Conservation (phyloP, 1,140 invertebrate genomes). For the Dendrolimus punctatus region DNA sequence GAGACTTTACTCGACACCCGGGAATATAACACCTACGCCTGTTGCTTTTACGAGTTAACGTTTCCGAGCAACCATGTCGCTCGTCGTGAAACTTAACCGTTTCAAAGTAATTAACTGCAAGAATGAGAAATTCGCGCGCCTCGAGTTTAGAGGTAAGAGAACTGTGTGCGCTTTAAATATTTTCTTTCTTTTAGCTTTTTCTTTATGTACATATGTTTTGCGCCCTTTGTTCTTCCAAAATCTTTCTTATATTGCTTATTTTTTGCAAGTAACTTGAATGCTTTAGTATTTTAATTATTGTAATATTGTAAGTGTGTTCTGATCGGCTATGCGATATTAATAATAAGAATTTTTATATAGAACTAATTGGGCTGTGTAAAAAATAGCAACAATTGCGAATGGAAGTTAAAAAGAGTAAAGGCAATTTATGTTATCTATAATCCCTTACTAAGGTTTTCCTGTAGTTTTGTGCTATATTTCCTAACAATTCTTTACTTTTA, state of each 20-base stretch:
- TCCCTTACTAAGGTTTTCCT: too few relatives aligned
- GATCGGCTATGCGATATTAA: too few relatives aligned
- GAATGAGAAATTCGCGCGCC: constrained; percentile 75
- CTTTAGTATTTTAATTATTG: background rate
- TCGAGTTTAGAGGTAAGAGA: constrained; percentile 78
- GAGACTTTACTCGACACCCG: too few relatives aligned
- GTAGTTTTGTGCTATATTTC: too few relatives aligned
- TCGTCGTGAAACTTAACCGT: constrained; percentile 75
- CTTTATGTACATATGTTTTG: background rate
- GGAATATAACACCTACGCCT: too few relatives aligned
- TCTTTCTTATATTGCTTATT: background rate
- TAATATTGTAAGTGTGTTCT: background rate
- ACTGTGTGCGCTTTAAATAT: background rate
- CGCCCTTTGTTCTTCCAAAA: background rate
- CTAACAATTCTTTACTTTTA: too few relatives aligned
- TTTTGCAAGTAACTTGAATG: background rate
- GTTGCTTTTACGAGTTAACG: background rate
- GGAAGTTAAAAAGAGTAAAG: too few relatives aligned
- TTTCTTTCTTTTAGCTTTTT: background rate
- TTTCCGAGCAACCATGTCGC: constrained; percentile 67
- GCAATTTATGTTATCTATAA: too few relatives aligned
- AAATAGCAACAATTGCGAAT: too few relatives aligned
- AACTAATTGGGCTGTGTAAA: too few relatives aligned
- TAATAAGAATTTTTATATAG: too few relatives aligned
- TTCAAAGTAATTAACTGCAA: constrained; percentile 77